Conservation (phyloP, 1,140 invertebrate species). For the Achatina immaculata region DNA sequence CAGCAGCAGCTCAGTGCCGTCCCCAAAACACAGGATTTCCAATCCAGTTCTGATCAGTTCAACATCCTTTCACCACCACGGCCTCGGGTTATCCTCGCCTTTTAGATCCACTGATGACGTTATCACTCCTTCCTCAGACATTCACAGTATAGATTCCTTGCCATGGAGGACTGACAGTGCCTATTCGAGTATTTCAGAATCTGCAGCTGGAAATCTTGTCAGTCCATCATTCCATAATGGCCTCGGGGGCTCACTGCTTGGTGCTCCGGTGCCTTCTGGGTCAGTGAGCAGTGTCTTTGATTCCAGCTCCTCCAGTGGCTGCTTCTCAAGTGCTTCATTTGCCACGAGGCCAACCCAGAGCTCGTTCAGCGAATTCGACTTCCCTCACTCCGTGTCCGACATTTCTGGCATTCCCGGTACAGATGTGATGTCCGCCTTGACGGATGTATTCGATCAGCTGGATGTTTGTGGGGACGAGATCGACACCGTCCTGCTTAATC, state of each 20-base stretch:
- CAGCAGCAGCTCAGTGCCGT: not conserved
- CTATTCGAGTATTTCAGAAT: constrained; percentile 35
- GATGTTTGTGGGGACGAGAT: constrained; percentile 40
- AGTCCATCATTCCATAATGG: not conserved
- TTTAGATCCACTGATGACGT: no score
- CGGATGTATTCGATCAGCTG: constrained; percentile 41
- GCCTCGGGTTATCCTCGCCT: not conserved
- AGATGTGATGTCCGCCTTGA: constrained; percentile 30
- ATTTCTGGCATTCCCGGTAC: not conserved
- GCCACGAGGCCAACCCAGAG: not conserved
- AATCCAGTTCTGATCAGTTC: not conserved
- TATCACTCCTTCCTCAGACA: not conserved
- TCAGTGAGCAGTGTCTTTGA: not conserved
- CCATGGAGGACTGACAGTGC: constrained; percentile 21
- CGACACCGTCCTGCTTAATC: constrained; percentile 34
- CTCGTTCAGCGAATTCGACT: constrained; percentile 1
- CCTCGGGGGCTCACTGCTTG: not conserved
- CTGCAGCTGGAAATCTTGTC: not conserved
- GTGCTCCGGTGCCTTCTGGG: not conserved
- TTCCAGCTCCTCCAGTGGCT: not conserved
- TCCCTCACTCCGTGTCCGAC: not conserved
- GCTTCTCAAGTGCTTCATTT: not conserved
- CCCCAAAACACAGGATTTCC: not conserved
- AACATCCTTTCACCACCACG: not conserved
- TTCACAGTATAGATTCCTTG: constrained; percentile 10